Percentiles rank a stretch among this genome's conserved stretches.
Conservation (phyloP, 1,140 invertebrate species). For the Elysia chlorotica region DNA sequence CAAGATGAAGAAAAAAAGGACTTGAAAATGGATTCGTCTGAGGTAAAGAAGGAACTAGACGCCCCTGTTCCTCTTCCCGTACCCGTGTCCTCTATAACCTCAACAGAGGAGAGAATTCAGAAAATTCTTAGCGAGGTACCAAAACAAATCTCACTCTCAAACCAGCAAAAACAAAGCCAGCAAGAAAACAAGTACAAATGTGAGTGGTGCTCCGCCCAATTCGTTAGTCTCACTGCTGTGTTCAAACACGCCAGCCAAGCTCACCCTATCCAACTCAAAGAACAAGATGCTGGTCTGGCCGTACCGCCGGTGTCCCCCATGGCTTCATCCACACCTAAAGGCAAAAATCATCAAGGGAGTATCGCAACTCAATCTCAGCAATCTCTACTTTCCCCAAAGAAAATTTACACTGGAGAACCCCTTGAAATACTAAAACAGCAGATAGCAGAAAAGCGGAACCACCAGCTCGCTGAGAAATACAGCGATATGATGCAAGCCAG, state of each 20-base stretch:
- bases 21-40: too few relatives aligned
- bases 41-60: too few relatives aligned
- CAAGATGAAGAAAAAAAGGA: too few relatives aligned
- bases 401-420: constrained; percentile 5
- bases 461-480: constrained; percentile 12
- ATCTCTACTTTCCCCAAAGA: neutral
- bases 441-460: constrained; percentile 17
- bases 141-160: too few relatives aligned
- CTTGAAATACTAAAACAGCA: constrained; percentile 17
- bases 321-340: too few relatives aligned
- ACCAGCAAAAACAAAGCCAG: neutral
- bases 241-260: constrained; percentile 46
- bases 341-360: too few relatives aligned
- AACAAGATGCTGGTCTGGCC: constrained; percentile 36
- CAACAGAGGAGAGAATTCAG: constrained; percentile 20
- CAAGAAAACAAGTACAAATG: constrained; percentile 32
- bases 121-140: constrained; percentile 18
- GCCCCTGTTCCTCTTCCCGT: too few relatives aligned
- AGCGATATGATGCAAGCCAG: neutral
- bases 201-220: constrained; percentile 54
- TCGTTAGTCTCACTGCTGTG: constrained; percentile 42
- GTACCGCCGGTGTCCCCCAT: too few relatives aligned
- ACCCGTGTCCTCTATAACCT: too few relatives aligned
- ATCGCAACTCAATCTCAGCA: neutral
- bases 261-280: constrained; percentile 45